phyloP scores from a whole-genome alignment of 2,797 vertebrate species.

The Phataginus tetradactyla region DNA sequence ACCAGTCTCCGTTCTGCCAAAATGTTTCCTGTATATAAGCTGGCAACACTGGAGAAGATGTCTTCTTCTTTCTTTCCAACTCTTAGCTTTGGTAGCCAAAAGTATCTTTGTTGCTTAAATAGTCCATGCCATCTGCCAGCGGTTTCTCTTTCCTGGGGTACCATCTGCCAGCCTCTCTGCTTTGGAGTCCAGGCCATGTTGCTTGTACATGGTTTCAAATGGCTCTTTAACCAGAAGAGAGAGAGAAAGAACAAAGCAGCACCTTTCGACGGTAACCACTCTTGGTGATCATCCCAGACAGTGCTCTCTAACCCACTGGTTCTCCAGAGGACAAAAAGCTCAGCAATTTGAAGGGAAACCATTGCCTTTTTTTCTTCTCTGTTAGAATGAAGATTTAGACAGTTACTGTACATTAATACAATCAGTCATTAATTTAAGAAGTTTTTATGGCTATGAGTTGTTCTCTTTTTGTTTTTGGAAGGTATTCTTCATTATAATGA shows the following conservation, averaged over 20 bases:
- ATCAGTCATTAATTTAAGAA: conserved; percentile 37
- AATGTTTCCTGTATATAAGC: conserved; percentile 70
- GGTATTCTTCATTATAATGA: conserved; percentile 53
- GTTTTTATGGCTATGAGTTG: conserved; percentile 9
- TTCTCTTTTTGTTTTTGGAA: conserved; percentile 53
- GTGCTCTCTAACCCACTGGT: background rate
- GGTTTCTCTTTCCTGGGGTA: conserved; percentile 28
- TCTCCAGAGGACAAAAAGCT: background rate
- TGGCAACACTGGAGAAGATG: conserved; percentile 69
- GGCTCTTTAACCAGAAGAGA: conserved; percentile 43
- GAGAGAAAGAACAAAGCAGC: background rate
- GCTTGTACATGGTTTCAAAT: conserved; percentile 34
- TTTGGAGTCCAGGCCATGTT: background rate
- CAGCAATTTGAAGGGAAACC: background rate
- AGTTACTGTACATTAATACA: background rate
- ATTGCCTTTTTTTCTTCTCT: background rate
- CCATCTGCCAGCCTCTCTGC: conserved; percentile 52
- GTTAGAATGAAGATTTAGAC: conserved; percentile 40
- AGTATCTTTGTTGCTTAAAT: conserved; percentile 75
- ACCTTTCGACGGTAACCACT: background rate
- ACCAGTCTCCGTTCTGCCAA: conserved; percentile 62
- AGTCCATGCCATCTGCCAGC: conserved; percentile 54
- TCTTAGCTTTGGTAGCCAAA: conserved; percentile 72
- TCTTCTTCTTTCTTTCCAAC: conserved; percentile 76
- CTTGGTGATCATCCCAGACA: background rate